Conservation (phyloP, 1,140 invertebrate species). For the Tribolium madens region DNA sequence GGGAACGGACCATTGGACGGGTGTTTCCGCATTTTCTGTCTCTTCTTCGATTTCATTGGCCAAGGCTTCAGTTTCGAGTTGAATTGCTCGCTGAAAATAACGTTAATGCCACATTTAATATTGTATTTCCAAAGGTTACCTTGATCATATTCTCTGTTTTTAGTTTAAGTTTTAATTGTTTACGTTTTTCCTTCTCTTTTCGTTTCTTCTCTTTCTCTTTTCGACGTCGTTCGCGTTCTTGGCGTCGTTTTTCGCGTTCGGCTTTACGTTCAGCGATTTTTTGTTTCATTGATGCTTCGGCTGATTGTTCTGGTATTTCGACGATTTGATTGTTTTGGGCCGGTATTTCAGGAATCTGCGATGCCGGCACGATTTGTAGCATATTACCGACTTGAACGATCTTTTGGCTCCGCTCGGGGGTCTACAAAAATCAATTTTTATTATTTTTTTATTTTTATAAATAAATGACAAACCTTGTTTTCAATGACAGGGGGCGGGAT, state of each 20-base stretch:
- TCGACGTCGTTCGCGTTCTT: conserved; percentile 59
- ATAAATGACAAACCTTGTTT: neutral
- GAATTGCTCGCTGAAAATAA: conserved; percentile 58
- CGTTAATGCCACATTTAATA: neutral
- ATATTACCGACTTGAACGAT: conserved; percentile 71
- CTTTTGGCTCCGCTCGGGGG: conserved; percentile 43
- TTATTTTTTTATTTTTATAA: too few relatives aligned
- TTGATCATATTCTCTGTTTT: conserved; percentile 65
- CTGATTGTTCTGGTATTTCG: conserved; percentile 46
- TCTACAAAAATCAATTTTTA: too few relatives aligned
- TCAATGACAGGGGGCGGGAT: neutral
- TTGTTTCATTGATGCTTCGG: conserved; percentile 54
- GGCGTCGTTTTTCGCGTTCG: conserved; percentile 59
- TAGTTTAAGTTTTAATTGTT: conserved; percentile 60
- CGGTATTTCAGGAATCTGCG: neutral
- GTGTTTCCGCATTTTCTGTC: conserved; percentile 13
- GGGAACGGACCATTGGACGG: conserved; percentile 57
- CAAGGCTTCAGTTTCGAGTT: conserved; percentile 65
- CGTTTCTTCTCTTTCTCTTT: conserved; percentile 64
- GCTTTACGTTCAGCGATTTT: conserved; percentile 58
- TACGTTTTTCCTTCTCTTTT: conserved; percentile 63
- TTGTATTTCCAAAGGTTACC: too few relatives aligned
- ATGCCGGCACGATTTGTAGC: conserved; percentile 69
- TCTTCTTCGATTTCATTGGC: conserved; percentile 60
- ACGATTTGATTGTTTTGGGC: neutral